A percentile compares a stretch with the other conserved stretches of the same genome.
These are phyloP conservation scores for Cerceris ruficornis DNA, from an alignment of 2,888 invertebrate species.

Conservation along the genomic window DNA sequence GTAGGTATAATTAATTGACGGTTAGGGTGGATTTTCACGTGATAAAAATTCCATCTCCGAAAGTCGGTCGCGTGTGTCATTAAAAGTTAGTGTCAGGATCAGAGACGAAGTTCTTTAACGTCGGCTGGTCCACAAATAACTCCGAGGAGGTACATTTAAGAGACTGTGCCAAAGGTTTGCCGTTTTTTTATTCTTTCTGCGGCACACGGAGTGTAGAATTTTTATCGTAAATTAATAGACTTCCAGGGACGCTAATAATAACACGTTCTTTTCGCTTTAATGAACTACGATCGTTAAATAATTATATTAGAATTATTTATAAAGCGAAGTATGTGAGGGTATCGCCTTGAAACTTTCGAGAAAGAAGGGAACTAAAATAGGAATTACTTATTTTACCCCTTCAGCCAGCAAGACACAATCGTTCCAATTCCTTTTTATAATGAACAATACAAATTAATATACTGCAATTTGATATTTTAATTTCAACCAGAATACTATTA, in stretches of 20 bases:
- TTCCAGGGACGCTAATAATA: slow-evolving; percentile 19
- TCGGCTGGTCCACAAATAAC: slow-evolving; percentile 43
- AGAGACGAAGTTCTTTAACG: slow-evolving; percentile 19
- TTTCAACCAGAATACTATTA: too few relatives aligned
- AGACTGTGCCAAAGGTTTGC: slow-evolving; percentile 35
- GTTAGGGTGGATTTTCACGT: not conserved
- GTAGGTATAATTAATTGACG: too few relatives aligned
- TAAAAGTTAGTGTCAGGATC: slow-evolving; percentile 38
- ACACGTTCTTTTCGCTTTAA: slow-evolving; percentile 19
- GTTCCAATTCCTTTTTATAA: too few relatives aligned
- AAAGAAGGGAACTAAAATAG: not conserved
- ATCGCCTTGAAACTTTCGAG: not conserved
- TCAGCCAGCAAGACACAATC: too few relatives aligned
- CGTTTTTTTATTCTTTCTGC: slow-evolving; percentile 13
- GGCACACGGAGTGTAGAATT: too few relatives aligned
- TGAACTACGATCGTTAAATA: slow-evolving; percentile 3
- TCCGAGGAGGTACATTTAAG: slow-evolving; percentile 24
- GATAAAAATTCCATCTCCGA: not conserved
- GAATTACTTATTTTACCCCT: too few relatives aligned
- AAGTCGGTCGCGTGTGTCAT: slow-evolving; percentile 36
- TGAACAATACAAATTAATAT: too few relatives aligned
- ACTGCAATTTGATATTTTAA: too few relatives aligned
- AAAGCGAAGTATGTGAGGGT: not conserved
- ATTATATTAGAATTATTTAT: slow-evolving; percentile 2
- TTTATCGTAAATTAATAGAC: not conserved